A percentile compares a stretch with the other conserved stretches of the same genome.
phyloP scores from a whole-genome alignment of 2,797 vertebrate species.

The Coilia nasus region DNA sequence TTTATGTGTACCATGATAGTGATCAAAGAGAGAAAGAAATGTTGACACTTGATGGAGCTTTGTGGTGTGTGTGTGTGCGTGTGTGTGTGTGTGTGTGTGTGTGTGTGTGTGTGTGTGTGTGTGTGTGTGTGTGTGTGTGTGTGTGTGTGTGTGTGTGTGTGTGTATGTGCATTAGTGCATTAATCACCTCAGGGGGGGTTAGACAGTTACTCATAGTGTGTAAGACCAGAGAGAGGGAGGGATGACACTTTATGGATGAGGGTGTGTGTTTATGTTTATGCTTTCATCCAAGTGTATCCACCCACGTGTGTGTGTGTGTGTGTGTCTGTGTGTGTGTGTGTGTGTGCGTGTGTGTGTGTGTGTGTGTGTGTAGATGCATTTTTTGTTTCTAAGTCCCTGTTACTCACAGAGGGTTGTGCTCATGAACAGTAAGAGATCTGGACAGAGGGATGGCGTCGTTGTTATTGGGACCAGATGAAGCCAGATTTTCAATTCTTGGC shows the following conservation, averaged over 20 bases:
- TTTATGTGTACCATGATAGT: no score
- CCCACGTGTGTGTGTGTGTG: background rate
- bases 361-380: background rate
- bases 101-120: conserved; percentile 11
- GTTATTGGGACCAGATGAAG: no score
- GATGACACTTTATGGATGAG: background rate
- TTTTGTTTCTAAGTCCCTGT: no score
- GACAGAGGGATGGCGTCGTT: no score
- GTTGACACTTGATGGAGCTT: no score
- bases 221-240: background rate
- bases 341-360: conserved; percentile 20
- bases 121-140: conserved; percentile 15
- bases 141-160: conserved; percentile 50
- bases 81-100: background rate
- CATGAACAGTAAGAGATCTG: no score
- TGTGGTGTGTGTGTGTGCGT: background rate
- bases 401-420: no score
- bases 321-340: conserved; percentile 24
- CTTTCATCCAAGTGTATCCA: background rate
- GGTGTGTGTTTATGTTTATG: background rate
- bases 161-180: background rate
- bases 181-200: background rate
- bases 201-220: background rate
- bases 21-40: no score
- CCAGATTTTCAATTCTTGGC: no score